phyloP scores from a whole-genome alignment of 2,888 invertebrate genomes.

The Stictocephala bisonia region DNA sequence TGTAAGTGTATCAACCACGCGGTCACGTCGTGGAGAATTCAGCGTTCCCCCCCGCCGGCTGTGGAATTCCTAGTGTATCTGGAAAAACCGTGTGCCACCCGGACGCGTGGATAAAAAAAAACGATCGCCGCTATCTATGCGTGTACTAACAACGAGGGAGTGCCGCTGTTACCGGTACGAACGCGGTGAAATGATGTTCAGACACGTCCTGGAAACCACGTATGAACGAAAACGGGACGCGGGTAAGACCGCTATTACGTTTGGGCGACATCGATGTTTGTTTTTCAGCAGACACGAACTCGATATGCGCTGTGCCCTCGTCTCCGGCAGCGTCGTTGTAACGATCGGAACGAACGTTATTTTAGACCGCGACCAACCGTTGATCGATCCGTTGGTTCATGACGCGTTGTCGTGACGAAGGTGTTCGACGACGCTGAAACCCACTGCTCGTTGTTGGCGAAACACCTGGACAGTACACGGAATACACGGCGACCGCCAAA shows the following conservation, averaged over 20 bases:
- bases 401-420: background rate
- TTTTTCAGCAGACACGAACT: too few species aligned
- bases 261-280: background rate
- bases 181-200: background rate
- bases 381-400: background rate
- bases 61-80: background rate
- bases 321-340: background rate
- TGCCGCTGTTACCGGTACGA: background rate
- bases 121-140: background rate
- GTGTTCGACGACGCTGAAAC: background rate
- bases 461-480: slow-evolving; percentile 14
- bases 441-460: background rate
- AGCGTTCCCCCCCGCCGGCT: background rate
- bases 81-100: background rate
- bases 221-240: background rate
- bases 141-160: slow-evolving; percentile 4
- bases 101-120: background rate
- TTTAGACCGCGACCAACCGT: background rate
- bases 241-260: too few species aligned
- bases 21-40: background rate
- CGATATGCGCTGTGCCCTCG: background rate
- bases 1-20: background rate
- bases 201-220: background rate
- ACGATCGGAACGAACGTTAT: too few species aligned
- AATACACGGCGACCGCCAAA: background rate